A percentile compares a stretch with the other conserved stretches of the same genome.
Evolutionary conservation across 2,888 invertebrate species (phyloP).

Genomic region (Ophion obscuratus): DNA sequence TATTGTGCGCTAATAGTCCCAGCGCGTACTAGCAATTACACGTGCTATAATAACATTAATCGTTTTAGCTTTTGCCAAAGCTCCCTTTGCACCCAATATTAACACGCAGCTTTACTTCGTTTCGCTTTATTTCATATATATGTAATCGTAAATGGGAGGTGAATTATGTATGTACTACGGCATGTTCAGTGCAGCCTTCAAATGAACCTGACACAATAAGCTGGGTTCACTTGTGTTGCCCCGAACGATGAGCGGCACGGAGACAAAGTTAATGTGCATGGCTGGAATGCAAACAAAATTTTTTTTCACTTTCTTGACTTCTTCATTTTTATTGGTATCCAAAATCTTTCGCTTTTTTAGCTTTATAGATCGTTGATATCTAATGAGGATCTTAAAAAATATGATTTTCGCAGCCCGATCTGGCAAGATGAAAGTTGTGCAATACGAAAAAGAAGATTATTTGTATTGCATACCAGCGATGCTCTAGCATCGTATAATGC

Average conservation of each 20-base stretch:
- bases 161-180: background rate
- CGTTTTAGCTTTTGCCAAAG: conserved; percentile 56
- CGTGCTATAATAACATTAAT: conserved; percentile 65
- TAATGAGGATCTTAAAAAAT: too few species aligned
- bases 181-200: background rate
- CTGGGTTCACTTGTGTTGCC: background rate
- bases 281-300: background rate
- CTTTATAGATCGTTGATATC: too few species aligned
- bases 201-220: background rate
- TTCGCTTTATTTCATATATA: background rate
- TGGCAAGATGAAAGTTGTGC: too few species aligned
- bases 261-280: background rate
- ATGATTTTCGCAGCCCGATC: too few species aligned
- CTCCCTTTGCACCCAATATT: conserved; percentile 55
- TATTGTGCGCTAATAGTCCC: conserved; percentile 65
- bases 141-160: background rate
- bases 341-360: background rate
- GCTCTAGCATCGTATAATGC: background rate
- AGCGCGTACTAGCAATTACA: conserved; percentile 63
- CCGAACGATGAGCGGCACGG: background rate
- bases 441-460: too few species aligned
- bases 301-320: background rate
- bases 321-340: background rate
- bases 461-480: too few species aligned
- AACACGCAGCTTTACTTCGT: conserved; percentile 59